phyloP scores from a whole-genome alignment of 2,113 vertebrate genomes.

The Cyprinodon variegatus region DNA sequence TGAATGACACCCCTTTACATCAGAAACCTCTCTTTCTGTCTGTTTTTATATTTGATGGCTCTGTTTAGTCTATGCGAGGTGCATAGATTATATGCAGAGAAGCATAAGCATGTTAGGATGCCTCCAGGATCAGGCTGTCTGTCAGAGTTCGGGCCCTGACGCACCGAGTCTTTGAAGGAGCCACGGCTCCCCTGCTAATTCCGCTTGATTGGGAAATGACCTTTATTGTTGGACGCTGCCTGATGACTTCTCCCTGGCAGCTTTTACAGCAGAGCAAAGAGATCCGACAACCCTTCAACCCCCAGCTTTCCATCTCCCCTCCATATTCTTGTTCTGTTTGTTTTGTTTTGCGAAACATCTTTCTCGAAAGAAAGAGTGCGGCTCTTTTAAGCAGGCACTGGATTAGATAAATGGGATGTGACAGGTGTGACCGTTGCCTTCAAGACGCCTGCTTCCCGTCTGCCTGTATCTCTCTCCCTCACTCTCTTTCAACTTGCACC shows the following conservation, averaged over 20 bases:
- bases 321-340: slow-evolving; percentile 69
- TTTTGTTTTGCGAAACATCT: slow-evolving; percentile 77
- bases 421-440: slow-evolving; percentile 85
- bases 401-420: slow-evolving; percentile 87
- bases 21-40: slow-evolving; percentile 9
- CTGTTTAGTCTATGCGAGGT: slow-evolving; percentile 45
- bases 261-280: slow-evolving; percentile 44
- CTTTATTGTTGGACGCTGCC: slow-evolving; percentile 71
- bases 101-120: slow-evolving; percentile 64
- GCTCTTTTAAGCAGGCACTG: slow-evolving; percentile 82
- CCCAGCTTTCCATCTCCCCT: slow-evolving; percentile 8
- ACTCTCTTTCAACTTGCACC: slow-evolving; percentile 50
- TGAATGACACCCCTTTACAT: slow-evolving; percentile 42
- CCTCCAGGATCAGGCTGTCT: slow-evolving; percentile 59
- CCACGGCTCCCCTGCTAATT: slow-evolving; percentile 62
- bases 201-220: slow-evolving; percentile 72
- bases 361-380: slow-evolving; percentile 74
- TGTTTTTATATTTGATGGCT: slow-evolving; percentile 44
- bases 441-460: slow-evolving; percentile 73
- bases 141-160: slow-evolving; percentile 61
- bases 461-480: slow-evolving; percentile 34
- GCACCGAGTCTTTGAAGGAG: slow-evolving; percentile 62
- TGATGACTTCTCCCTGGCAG: slow-evolving; percentile 71
- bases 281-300: slow-evolving; percentile 35
- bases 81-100: slow-evolving; percentile 55